Percentiles rank a stretch among this genome's conserved stretches.
Evolutionary conservation across 2,113 vertebrate species (phyloP).

Genomic region (Ammospiza nelsoni): DNA sequence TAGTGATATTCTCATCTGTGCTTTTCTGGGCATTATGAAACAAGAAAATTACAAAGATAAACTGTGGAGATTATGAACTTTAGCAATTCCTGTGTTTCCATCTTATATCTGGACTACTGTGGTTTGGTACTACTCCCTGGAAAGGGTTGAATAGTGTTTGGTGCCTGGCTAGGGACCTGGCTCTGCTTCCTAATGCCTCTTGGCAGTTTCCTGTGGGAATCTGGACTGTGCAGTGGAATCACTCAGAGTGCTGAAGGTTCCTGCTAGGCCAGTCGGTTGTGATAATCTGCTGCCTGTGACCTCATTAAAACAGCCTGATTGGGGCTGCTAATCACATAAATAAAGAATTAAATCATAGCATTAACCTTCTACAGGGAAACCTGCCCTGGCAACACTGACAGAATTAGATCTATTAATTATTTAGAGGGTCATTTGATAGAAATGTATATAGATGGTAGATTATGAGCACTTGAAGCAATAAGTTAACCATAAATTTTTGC

Average conservation of each 20-base stretch:
- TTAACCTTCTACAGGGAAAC: slow-evolving; percentile 64
- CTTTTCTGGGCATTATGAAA: background rate
- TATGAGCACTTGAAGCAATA: slow-evolving; percentile 47
- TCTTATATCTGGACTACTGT: background rate
- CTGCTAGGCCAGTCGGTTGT: background rate
- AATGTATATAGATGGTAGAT: slow-evolving; percentile 56
- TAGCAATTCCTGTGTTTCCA: background rate
- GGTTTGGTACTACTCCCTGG: background rate
- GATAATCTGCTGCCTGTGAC: background rate
- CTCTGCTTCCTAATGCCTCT: background rate
- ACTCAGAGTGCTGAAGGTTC: background rate
- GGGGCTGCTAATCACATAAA: slow-evolving; percentile 54
- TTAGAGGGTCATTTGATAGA: slow-evolving; percentile 60
- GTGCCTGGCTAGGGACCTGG: background rate
- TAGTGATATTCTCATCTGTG: background rate
- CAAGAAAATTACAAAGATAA: background rate
- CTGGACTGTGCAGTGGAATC: background rate
- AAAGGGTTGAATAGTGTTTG: background rate
- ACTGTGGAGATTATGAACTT: background rate
- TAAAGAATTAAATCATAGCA: slow-evolving; percentile 66
- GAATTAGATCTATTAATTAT: slow-evolving; percentile 70
- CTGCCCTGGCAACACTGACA: slow-evolving; percentile 50
- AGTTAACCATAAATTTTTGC: slow-evolving; percentile 48
- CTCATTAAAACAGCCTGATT: slow-evolving; percentile 55
- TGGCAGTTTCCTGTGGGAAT: background rate